Base-by-base conservation (phyloP, 2,113 vertebrate species). In the Xenus cinereus region DNA sequence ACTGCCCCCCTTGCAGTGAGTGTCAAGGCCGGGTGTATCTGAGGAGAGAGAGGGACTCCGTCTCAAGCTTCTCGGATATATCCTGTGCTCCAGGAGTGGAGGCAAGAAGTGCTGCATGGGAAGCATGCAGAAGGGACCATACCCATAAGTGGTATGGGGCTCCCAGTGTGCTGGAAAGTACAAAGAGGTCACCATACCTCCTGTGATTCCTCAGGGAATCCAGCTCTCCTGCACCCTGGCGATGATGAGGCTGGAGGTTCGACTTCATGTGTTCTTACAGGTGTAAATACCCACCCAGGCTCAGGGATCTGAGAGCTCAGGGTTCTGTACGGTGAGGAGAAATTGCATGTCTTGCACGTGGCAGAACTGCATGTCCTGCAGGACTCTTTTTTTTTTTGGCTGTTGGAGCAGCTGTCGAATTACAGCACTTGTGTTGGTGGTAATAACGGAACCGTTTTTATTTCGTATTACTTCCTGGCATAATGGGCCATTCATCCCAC, bases 311-410 rank as follows among this genome's bases (percentile, higher is more conserved):
- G 33, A 28, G 67, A 71, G 59, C 35, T 74, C 35, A 8, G 20
- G 14, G 81, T 92, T 86, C 85, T 26, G 30, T 30, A 30, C 28
- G 5, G 7, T 11, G n/a, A 6, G 33, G 57, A 78, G 66, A 69
- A 68, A 16, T 23, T 1, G 0, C 0, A 0, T 4, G 30, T 59
- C 43, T 53, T 33, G 7, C 4, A 6, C 35, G 4, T 2, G 1
- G 30, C 86, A 71, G 75, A 77, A 3, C 41, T 33, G 26, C 3
- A 1, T 11, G 10, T 87, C n/a, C 83, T 94, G 37, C 46, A 81
- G 33, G 12, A 45, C 26, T 83, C 39, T 28, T 30, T 19, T 4
- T 48, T 48, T 77, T 88, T 88, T 53, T 2, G 12, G 41, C 56
- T 73, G 12, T 39, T 76, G 39, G 54, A 75, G 60, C 13, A 35